These are phyloP conservation scores for Brachymystax lenok DNA, from an alignment of 2,797 vertebrate species.

Conservation along the genomic window DNA sequence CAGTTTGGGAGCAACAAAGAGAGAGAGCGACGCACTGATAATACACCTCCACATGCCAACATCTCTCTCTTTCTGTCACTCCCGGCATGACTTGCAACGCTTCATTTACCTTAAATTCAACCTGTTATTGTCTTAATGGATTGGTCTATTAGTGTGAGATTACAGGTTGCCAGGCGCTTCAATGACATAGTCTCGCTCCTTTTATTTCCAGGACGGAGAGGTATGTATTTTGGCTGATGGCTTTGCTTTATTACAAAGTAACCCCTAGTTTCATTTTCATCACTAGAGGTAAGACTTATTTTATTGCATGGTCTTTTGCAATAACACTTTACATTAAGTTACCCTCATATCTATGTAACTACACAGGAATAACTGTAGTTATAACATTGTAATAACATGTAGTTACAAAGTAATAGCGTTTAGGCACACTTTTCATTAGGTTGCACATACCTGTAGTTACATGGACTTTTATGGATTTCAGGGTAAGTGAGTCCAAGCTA, in stretches of 20 bases:
- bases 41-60: slow-evolving; percentile 33
- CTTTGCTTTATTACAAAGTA: slow-evolving; percentile 54
- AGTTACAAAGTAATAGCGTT: no score
- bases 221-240: slow-evolving; percentile 75
- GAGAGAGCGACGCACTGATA: slow-evolving; percentile 1
- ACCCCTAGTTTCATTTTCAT: slow-evolving; percentile 43
- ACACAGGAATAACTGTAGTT: neutral
- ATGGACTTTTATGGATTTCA: neutral
- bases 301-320: slow-evolving; percentile 1
- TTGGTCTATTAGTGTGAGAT: neutral
- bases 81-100: slow-evolving; percentile 10
- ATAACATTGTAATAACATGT: neutral
- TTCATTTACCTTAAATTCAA: neutral
- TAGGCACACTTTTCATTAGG: neutral
- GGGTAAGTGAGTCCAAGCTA: neutral
- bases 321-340: neutral
- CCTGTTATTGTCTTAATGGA: slow-evolving; percentile 2
- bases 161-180: neutral
- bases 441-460: neutral
- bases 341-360: neutral
- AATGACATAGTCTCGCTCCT: slow-evolving; percentile 43
- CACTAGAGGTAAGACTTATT: slow-evolving; percentile 49
- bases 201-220: slow-evolving; percentile 85
- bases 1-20: slow-evolving; percentile 47
- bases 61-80: slow-evolving; percentile 4